Evolutionary conservation across 1,140 invertebrate genomes (phyloP), one percentile per base, ranked within the genome.

Genomic region (Neotoxoptera formosana): DNA sequence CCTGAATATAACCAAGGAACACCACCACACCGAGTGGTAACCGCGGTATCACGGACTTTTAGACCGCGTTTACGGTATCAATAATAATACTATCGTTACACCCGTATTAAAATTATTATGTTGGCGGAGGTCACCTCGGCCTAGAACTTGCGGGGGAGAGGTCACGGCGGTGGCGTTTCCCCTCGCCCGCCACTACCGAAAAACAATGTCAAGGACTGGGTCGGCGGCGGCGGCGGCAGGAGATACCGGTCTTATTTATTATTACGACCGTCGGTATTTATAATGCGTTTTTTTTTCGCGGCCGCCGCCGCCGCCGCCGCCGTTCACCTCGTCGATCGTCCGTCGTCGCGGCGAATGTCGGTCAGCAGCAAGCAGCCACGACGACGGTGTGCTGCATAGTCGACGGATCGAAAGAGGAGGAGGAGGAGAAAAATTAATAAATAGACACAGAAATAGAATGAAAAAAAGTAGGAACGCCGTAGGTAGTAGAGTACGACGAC

Each of bases 141-240:
- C 83, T 25, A 84, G 83, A 84, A 84, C 83, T 84, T 84, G 83
- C 41, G 83, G 83, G 83, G 60, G 60, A 41, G 83, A 84, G 83
- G 83, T 84, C 83, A 84, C 23, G 36, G 83, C 7, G 36, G 23
- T 7, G 20, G 21, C 8, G 34, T 0, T 36, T 7, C 41, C 83
- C 83, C 23, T 8, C 51, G 21, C 51, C 41, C 41, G 21, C 51
- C 41, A 23, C 36, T 9, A 7, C 23, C 84, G 1, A 25, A 47
- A 86, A 87, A 87, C 84, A 87, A 87, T 87, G 84, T 87, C 84
- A 87, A 87, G 84, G 84, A 87, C 84, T 87, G 84, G 45, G 30
- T 45, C 81, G 81, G 23, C 83, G 21, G 41, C 36, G 21, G 41
- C 36, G 41, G 83, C 3, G 41, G 23, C 36, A 23, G 83, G 41